Evolutionary conservation across 2,797 vertebrate genomes (phyloP).

Genomic region (Urophycis tenuis): DNA sequence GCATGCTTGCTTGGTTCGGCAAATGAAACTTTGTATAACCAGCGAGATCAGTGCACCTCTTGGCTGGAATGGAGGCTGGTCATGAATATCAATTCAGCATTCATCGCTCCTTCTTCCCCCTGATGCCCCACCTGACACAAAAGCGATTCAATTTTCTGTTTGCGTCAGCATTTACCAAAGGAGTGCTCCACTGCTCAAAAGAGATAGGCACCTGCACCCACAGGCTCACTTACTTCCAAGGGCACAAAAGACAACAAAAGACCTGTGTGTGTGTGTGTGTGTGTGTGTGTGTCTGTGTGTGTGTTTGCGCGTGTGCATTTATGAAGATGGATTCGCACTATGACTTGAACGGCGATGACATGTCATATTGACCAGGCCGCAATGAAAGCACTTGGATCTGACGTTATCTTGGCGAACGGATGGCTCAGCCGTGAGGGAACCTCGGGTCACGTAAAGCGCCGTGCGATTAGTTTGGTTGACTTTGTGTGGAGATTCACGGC

Average conservation of each 20-base stretch:
- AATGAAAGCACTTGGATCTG: background rate
- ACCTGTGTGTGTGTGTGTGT: background rate
- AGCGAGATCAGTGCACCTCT: conserved; percentile 51
- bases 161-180: conserved; percentile 62
- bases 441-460: conserved; percentile 12
- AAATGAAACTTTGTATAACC: conserved; percentile 63
- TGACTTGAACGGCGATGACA: background rate
- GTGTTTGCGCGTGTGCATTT: background rate
- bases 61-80: conserved; percentile 50
- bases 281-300: conserved; percentile 2
- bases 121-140: conserved; percentile 54
- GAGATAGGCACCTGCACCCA: conserved; percentile 45
- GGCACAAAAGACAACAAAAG: conserved; percentile 25
- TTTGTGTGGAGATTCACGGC: conserved; percentile 23
- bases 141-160: conserved; percentile 63
- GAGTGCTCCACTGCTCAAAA: conserved; percentile 42
- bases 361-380: background rate
- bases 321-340: background rate
- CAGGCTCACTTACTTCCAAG: conserved; percentile 47
- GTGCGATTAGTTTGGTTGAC: conserved; percentile 14
- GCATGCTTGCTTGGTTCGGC: conserved; percentile 52
- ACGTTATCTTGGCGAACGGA: background rate
- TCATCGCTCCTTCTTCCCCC: conserved; percentile 44
- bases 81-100: conserved; percentile 66
- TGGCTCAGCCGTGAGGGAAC: background rate